Percentiles rank a stretch among this genome's conserved stretches.
phyloP scores from a whole-genome alignment of 2,113 vertebrate species.

The Sinocyclocheilus rhinocerous region DNA sequence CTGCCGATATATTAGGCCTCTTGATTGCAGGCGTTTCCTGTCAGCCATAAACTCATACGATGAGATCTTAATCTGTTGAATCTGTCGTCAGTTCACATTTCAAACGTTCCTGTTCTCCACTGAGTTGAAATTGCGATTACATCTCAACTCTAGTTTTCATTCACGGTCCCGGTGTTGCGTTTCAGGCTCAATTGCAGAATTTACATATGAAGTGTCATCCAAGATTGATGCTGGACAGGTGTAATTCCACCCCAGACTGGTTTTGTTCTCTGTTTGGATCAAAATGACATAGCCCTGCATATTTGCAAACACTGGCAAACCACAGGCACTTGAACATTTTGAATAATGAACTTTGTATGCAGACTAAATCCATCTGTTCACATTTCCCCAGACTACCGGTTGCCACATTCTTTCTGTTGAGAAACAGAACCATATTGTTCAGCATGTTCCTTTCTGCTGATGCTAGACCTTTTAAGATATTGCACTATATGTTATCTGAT shows the following conservation, averaged over 20 bases:
- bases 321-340: slow-evolving; percentile 16
- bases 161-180: slow-evolving; percentile 1
- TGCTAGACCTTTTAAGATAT: not conserved
- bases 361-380: not conserved
- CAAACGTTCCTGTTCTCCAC: slow-evolving; percentile 16
- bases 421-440: slow-evolving; percentile 19
- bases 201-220: slow-evolving; percentile 47
- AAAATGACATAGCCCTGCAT: slow-evolving; percentile 5
- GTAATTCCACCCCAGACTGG: slow-evolving; percentile 51
- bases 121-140: slow-evolving; percentile 45
- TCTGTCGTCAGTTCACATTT: not conserved
- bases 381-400: not conserved
- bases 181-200: slow-evolving; percentile 42
- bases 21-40: slow-evolving; percentile 18
- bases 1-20: not conserved
- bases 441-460: slow-evolving; percentile 18
- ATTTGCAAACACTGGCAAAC: not conserved
- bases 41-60: not conserved
- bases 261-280: not conserved
- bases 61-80: slow-evolving; percentile 14
- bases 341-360: slow-evolving; percentile 41
- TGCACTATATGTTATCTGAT: slow-evolving; percentile 17
- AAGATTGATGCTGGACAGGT: slow-evolving; percentile 55
- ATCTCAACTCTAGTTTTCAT: not conserved
- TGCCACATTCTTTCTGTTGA: not conserved